phyloP scores from a whole-genome alignment of 2,113 vertebrate species.

The Ceratotherium simum region DNA sequence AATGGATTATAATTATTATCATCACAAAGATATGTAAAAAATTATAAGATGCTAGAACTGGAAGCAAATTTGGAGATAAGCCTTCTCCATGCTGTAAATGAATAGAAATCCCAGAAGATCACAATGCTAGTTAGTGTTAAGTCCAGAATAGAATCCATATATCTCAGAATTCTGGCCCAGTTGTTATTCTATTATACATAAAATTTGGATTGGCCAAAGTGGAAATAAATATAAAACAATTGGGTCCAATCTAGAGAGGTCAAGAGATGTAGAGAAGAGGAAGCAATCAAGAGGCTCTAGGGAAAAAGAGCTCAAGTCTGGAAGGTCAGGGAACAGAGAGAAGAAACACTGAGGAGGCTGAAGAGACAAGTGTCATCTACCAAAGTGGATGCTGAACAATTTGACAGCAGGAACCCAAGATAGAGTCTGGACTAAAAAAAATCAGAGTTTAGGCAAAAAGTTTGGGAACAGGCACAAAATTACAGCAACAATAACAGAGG shows the following conservation, averaged over 20 bases:
- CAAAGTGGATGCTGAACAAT: background rate
- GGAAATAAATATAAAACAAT: background rate
- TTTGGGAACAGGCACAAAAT: background rate
- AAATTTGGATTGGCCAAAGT: background rate
- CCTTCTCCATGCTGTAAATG: background rate
- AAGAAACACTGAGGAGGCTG: background rate
- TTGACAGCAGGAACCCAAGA: background rate
- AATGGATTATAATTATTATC: background rate
- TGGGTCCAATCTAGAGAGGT: background rate
- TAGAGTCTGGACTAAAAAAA: conserved; percentile 1
- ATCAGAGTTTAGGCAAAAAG: background rate
- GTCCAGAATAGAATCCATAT: background rate
- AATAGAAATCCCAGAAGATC: background rate
- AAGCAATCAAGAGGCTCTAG: background rate
- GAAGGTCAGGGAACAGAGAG: background rate
- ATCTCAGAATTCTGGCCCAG: background rate
- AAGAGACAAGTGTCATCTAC: background rate
- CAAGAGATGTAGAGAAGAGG: background rate
- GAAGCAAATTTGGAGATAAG: background rate
- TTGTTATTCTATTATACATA: background rate
- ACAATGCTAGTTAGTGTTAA: background rate
- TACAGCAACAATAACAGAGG: background rate
- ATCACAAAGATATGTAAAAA: background rate
- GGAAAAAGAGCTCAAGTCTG: background rate
- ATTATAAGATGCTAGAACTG: background rate